Conservation (phyloP, 1,140 invertebrate species). For the Polypedilum vanderplanki region DNA sequence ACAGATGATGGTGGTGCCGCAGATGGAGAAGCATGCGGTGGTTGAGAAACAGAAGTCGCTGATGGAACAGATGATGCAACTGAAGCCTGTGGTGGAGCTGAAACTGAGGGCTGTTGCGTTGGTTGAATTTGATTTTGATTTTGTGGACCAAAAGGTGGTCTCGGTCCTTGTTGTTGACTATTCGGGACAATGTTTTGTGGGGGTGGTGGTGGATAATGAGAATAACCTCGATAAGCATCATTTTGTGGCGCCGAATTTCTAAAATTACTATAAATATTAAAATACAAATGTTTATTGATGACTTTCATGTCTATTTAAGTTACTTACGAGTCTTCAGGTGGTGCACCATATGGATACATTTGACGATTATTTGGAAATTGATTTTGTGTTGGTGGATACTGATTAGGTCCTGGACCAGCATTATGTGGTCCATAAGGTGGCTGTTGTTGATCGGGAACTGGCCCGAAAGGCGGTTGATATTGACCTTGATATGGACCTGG, state of each 20-base stretch:
- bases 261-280: conserved; percentile 15
- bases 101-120: conserved; percentile 32
- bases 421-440: conserved; percentile 42
- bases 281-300: neutral
- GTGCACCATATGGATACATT: conserved; percentile 60
- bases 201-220: conserved; percentile 16
- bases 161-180: conserved; percentile 33
- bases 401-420: conserved; percentile 36
- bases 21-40: neutral
- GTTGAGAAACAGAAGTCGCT: neutral
- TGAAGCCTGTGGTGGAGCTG: conserved; percentile 30
- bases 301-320: too few species aligned
- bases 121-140: conserved; percentile 33
- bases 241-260: conserved; percentile 29
- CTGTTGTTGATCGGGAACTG: conserved; percentile 41
- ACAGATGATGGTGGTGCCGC: neutral
- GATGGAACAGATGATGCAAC: conserved; percentile 5
- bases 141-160: conserved; percentile 33
- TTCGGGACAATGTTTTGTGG: neutral
- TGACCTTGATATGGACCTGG: conserved; percentile 48
- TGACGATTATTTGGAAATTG: conserved; percentile 62
- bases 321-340: conserved; percentile 48
- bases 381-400: conserved; percentile 53
- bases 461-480: conserved; percentile 39
- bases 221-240: conserved; percentile 36